Base-by-base conservation (phyloP, 2,888 invertebrate species). In the Drosophila kanekoi region DNA sequence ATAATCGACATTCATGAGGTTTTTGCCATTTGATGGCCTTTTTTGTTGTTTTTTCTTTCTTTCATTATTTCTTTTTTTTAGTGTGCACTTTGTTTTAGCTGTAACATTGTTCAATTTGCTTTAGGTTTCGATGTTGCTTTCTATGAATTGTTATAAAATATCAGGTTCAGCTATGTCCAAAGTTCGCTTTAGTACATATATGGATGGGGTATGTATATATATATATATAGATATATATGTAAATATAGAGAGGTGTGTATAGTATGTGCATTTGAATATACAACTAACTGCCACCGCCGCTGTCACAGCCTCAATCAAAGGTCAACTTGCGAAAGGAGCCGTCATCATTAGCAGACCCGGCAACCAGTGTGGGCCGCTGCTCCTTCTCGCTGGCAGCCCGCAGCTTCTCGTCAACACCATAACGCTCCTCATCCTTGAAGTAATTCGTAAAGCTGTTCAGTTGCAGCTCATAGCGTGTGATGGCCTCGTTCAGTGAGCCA, bases 401-500 rank as follows among this genome's bases (percentile, higher is more conserved):
- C 43, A 79, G 45, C 28, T 85, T 80, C 65, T 91, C 91, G 45
- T 91, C 78, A 13, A 89, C 86, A 1, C 79, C 81, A 23, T 74
- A 90, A 1, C 80, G 79, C 20, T 86, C 85, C 40, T 92, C 92
- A 0, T 91, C 91, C 37, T 68, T 68, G 49, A 92, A 92, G 62
- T 90, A 92, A 3, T 57, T 11, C 4, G 68, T 67, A 58, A 86
- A 91, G 14, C 73, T 72, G 9, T 49, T 52, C 14, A 92, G 49
- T 32, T 81, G 79, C 9, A 71, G 37, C 68, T 90, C 89, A 57
- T 79, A 90, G 32, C 68, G 70, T n/a, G 75, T 6, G 6, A 81
- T 63, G 5, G 82, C 79, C 6, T 90, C 89, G n/a, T 67, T 70
- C 5, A 94, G 84, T 45, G 93, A 92, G 72, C 93, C 93, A 72